Evolutionary conservation across 2,113 vertebrate genomes (phyloP).

Genomic region (Hemiprocne comata): DNA sequence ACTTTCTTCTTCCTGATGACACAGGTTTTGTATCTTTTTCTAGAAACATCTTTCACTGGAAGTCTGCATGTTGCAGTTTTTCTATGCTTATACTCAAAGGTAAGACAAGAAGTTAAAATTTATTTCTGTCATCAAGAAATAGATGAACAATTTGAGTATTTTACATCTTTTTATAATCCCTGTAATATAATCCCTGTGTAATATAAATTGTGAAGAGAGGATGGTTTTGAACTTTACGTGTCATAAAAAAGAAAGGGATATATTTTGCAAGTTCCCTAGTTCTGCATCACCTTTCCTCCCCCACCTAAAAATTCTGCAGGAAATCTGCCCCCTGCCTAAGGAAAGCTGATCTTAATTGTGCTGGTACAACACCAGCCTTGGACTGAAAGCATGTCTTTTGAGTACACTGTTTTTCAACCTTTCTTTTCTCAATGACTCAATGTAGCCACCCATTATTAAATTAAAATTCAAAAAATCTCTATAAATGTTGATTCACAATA

Average conservation of each 20-base stretch:
- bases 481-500: background rate
- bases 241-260: background rate
- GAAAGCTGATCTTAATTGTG: background rate
- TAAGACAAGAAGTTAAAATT: conserved; percentile 68
- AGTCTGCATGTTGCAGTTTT: conserved; percentile 99
- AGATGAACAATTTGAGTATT: background rate
- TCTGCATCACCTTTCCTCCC: background rate
- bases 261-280: background rate
- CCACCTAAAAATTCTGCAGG: background rate
- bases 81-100: conserved; percentile 98
- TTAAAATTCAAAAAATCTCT: background rate
- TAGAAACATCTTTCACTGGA: conserved; percentile 98
- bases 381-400: background rate
- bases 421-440: background rate
- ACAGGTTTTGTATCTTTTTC: conserved; percentile 40
- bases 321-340: background rate
- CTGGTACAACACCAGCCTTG: background rate
- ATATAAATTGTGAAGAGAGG: background rate
- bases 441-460: background rate
- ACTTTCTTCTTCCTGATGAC: background rate
- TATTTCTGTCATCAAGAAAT: background rate
- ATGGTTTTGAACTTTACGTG: background rate
- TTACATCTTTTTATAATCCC: background rate
- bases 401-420: background rate
- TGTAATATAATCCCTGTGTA: background rate